Conservation (phyloP, 2,113 vertebrate genomes). For the Heterocephalus glaber region DNA sequence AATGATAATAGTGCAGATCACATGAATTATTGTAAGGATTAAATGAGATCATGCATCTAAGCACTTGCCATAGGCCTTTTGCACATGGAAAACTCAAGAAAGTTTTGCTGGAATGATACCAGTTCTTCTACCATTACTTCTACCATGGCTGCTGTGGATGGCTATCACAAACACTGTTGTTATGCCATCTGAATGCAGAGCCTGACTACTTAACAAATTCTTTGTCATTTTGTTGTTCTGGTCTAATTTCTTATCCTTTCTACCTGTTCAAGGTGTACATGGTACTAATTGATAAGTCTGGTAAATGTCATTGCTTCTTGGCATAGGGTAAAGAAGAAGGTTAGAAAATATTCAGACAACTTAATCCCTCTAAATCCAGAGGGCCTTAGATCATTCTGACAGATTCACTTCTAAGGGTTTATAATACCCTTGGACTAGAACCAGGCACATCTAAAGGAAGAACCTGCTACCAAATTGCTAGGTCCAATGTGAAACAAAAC, state of each 20-base stretch:
- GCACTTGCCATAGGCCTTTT: neutral
- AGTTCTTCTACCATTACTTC: neutral
- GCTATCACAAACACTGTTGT: neutral
- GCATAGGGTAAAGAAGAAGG: neutral
- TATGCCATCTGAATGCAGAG: neutral
- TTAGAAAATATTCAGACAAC: constrained; percentile 16
- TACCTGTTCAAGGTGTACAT: neutral
- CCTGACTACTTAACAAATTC: neutral
- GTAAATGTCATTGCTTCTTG: constrained; percentile 39
- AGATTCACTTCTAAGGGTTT: neutral
- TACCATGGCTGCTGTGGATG: neutral
- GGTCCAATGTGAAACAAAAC: neutral
- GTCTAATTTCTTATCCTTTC: neutral
- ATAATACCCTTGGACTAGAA: neutral
- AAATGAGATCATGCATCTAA: neutral
- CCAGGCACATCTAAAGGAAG: neutral
- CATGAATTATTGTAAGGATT: neutral
- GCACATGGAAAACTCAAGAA: neutral
- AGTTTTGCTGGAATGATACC: neutral
- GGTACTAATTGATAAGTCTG: neutral
- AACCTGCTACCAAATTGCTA: neutral
- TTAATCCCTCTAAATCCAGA: neutral
- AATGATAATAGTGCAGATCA: neutral
- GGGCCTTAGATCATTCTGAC: neutral
- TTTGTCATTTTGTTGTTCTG: neutral